phyloP scores from a whole-genome alignment of 2,113 vertebrate genomes.

The Megaptera novaeangliae region DNA sequence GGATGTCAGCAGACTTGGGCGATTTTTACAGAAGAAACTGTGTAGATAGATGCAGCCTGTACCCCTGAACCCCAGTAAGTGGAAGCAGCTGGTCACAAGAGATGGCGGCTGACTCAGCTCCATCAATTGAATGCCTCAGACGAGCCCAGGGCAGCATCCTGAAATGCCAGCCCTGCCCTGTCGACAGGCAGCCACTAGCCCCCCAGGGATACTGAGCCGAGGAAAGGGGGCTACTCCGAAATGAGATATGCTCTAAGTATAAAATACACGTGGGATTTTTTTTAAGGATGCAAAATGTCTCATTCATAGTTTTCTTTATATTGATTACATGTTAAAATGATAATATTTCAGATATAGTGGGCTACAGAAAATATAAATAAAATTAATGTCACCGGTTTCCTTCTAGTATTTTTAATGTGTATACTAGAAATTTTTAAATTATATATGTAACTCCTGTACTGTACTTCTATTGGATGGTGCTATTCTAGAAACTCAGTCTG shows the following conservation, averaged over 20 bases:
- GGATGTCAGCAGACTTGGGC: neutral
- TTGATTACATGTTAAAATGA: neutral
- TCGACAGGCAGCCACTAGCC: neutral
- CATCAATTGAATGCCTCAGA: neutral
- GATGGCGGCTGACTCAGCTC: rapidly evolving
- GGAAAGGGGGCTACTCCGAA: neutral
- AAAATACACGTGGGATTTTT: neutral
- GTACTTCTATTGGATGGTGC: neutral
- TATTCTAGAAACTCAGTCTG: neutral
- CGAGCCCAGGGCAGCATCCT: neutral
- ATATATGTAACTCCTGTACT: rapidly evolving
- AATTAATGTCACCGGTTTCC: neutral
- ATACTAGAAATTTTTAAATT: neutral
- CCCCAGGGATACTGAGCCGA: neutral
- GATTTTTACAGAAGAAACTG: neutral
- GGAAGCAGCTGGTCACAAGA: neutral
- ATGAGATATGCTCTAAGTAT: rapidly evolving
- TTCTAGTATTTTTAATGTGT: neutral
- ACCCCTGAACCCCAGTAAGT: neutral
- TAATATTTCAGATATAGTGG: neutral
- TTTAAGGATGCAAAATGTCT: neutral
- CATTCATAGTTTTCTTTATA: neutral
- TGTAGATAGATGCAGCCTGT: too few relatives aligned
- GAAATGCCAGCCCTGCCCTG: neutral
- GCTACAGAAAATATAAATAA: neutral